Evolutionary conservation across 2,888 invertebrate species (phyloP).

Genomic region (Xestobium rufovillosum): DNA sequence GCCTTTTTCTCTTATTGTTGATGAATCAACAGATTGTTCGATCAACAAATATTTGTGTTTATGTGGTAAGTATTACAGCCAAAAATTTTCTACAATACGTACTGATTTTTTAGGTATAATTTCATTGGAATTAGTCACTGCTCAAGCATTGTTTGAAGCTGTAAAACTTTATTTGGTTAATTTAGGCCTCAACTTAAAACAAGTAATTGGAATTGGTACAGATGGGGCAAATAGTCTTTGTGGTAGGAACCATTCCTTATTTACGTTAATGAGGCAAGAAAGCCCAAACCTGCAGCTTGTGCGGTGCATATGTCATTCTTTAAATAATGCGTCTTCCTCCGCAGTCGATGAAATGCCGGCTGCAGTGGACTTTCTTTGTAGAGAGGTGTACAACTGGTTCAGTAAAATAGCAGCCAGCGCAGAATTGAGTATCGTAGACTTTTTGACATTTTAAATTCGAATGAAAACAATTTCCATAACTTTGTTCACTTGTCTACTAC

Average conservation of each 20-base stretch:
- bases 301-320: slow-evolving; percentile 23
- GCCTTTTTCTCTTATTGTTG: too few species aligned
- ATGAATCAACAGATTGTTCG: slow-evolving; percentile 21
- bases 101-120: slow-evolving; percentile 15
- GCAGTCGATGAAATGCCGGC: slow-evolving; percentile 22
- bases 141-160: too few species aligned
- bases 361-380: slow-evolving; percentile 21
- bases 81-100: slow-evolving; percentile 10
- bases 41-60: slow-evolving; percentile 19
- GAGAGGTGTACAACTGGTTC: slow-evolving; percentile 24
- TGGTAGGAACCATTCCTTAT: slow-evolving; percentile 25
- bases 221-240: slow-evolving; percentile 25
- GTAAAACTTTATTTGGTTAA: too few species aligned
- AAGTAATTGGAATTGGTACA: slow-evolving; percentile 25
- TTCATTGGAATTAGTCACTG: too few species aligned
- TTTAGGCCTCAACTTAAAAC: slow-evolving; percentile 12
- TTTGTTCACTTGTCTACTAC: slow-evolving; percentile 21
- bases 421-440: slow-evolving; percentile 19
- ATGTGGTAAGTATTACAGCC: slow-evolving; percentile 22
- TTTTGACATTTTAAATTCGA: slow-evolving; percentile 17
- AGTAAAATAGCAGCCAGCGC: slow-evolving; percentile 16
- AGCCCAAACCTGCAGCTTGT: slow-evolving; percentile 21
- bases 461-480: slow-evolving; percentile 14
- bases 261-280: slow-evolving; percentile 19
- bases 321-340: slow-evolving; percentile 18